Evolutionary conservation across 2,888 invertebrate genomes (phyloP).

Genomic region (Laothoe populi): DNA sequence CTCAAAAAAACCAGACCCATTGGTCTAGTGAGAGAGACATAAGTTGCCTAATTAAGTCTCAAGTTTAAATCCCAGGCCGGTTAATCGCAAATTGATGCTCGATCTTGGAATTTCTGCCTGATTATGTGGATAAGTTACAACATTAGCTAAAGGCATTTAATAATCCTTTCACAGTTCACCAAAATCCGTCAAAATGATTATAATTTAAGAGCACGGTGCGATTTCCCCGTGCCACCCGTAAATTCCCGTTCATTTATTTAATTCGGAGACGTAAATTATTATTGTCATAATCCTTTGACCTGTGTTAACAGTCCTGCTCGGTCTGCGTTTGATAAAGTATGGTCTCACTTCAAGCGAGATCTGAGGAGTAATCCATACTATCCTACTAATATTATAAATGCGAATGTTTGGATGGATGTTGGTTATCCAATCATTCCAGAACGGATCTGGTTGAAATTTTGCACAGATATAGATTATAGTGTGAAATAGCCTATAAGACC

Average conservation of each 20-base stretch:
- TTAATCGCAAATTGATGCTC: no score
- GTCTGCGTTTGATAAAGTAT: slow-evolving; percentile 16
- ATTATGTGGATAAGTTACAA: slow-evolving; percentile 1
- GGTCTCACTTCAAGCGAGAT: slow-evolving; percentile 20
- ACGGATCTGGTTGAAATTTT: no score
- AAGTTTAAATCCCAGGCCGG: no score
- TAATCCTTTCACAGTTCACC: not conserved
- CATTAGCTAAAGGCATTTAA: slow-evolving; percentile 2
- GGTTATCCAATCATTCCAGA: no score
- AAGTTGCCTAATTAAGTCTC: no score
- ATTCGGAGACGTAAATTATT: slow-evolving; percentile 34
- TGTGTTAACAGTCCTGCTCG: slow-evolving; percentile 29
- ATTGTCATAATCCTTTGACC: slow-evolving; percentile 30
- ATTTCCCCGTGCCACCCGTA: not conserved
- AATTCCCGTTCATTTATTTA: slow-evolving; percentile 31
- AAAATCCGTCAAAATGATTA: slow-evolving; percentile 6
- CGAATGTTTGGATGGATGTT: no score
- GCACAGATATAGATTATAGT: no score
- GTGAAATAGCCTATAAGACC: no score
- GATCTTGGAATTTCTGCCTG: no score
- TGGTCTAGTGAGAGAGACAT: no score
- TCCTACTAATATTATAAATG: no score
- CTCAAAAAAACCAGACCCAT: no score
- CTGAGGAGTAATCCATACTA: not conserved
- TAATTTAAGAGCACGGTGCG: not conserved